phyloP scores from a whole-genome alignment of 2,113 vertebrate species.

The Notechis scutatus region DNA sequence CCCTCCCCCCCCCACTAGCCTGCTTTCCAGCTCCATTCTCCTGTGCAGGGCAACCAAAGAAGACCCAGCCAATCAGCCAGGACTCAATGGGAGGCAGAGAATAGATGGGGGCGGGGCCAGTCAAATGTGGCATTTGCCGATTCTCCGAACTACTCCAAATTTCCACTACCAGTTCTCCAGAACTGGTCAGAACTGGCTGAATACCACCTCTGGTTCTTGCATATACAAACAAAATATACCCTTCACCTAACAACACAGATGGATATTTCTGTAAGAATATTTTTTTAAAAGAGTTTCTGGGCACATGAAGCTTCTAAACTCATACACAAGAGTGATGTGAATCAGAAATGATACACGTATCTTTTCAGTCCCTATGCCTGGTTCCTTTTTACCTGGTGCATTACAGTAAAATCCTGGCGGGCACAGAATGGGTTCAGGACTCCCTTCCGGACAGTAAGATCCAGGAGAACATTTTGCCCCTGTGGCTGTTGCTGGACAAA shows the following conservation, averaged over 20 bases:
- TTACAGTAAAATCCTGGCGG: constrained; percentile 82
- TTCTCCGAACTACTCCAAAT: too few relatives aligned
- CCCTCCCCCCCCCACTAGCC: too few relatives aligned
- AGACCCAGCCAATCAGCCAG: too few relatives aligned
- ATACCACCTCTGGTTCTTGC: not conserved
- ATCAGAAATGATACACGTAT: not conserved
- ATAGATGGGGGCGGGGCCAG: too few relatives aligned
- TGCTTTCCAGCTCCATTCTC: too few relatives aligned
- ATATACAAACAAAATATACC: not conserved
- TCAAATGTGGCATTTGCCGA: too few relatives aligned
- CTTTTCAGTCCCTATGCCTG: not conserved
- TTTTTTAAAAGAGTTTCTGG: not conserved
- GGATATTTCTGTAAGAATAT: not conserved
- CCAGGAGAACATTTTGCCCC: constrained; percentile 85
- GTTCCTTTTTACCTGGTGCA: constrained; percentile 70
- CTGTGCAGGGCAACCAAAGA: too few relatives aligned
- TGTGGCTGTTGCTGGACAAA: constrained; percentile 89
- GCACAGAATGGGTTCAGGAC: constrained; percentile 80
- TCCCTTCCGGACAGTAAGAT: constrained; percentile 83
- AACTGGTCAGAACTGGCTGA: too few relatives aligned
- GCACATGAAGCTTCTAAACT: not conserved
- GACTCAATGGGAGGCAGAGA: too few relatives aligned
- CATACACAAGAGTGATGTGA: not conserved
- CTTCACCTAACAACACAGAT: not conserved
- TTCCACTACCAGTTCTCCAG: too few relatives aligned